phyloP scores from a whole-genome alignment of 2,888 invertebrate genomes.

The Agrochola lota region DNA sequence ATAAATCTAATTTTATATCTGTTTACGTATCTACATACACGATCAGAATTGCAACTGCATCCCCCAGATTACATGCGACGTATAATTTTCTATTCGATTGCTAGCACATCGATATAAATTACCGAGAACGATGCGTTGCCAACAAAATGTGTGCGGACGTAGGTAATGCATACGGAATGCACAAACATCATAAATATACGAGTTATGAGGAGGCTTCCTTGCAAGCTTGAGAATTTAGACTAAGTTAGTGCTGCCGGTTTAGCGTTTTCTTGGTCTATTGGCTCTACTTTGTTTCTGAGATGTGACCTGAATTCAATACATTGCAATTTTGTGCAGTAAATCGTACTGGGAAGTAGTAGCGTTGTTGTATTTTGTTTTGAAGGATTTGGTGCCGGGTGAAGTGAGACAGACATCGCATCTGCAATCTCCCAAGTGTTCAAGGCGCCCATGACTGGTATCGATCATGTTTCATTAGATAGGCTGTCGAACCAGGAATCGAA shows the following conservation, averaged over 20 bases:
- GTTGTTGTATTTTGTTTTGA: background rate
- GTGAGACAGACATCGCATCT: background rate
- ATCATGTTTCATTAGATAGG: too few species aligned
- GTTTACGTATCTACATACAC: slow-evolving; percentile 18
- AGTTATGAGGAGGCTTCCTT: slow-evolving; percentile 54
- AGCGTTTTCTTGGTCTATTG: slow-evolving; percentile 30
- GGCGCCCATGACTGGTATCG: background rate
- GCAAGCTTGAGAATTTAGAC: slow-evolving; percentile 50
- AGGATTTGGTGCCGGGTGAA: background rate
- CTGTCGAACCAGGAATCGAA: background rate
- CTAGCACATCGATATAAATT: slow-evolving; percentile 64
- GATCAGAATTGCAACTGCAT: slow-evolving; percentile 20
- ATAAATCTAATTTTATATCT: slow-evolving; percentile 7
- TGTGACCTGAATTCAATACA: background rate
- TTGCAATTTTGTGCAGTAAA: background rate
- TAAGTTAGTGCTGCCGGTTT: slow-evolving; percentile 34
- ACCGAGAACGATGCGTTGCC: slow-evolving; percentile 57
- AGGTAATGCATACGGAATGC: slow-evolving; percentile 72
- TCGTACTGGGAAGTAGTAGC: background rate
- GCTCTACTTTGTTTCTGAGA: slow-evolving; percentile 13
- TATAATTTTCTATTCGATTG: slow-evolving; percentile 64
- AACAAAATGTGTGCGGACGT: slow-evolving; percentile 67
- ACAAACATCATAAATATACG: slow-evolving; percentile 66
- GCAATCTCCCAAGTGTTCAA: too few species aligned
- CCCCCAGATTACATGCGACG: slow-evolving; percentile 38